phyloP scores from a whole-genome alignment of 1,140 invertebrate species.

The Olivierus martensii region DNA sequence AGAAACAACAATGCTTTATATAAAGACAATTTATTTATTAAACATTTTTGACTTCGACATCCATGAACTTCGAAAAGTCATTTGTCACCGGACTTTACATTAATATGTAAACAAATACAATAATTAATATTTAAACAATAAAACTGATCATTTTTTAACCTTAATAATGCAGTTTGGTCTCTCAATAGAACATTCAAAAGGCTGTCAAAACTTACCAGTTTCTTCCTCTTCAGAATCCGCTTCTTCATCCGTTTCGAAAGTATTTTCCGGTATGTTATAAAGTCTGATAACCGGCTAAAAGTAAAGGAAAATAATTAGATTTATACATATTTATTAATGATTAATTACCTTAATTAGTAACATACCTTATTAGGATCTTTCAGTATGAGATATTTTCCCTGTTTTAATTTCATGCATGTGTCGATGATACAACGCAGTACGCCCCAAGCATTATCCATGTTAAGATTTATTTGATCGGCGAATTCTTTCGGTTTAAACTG shows the following conservation, averaged over 20 bases:
- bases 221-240: slow-evolving; percentile 73
- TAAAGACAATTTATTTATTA: no score
- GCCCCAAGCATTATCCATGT: slow-evolving; percentile 99
- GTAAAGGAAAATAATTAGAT: no score
- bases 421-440: slow-evolving; percentile 97
- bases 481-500: slow-evolving; percentile 98
- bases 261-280: slow-evolving; percentile 95
- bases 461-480: slow-evolving; percentile 95
- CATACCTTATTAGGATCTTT: slow-evolving; percentile 90
- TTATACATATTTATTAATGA: no score
- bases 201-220: neutral
- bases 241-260: slow-evolving; percentile 93
- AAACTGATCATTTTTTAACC: no score
- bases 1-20: no score
- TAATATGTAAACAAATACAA: no score
- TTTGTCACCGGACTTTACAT: no score
- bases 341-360: neutral
- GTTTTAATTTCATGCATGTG: slow-evolving; percentile 93
- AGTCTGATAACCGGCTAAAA: slow-evolving; percentile 74
- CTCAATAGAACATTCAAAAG: no score
- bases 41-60: no score
- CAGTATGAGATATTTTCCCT: slow-evolving; percentile 95
- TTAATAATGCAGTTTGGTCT: no score
- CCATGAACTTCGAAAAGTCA: no score
- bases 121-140: no score